These are phyloP conservation scores for Puffinus mauretanicus DNA, from an alignment of 2,113 vertebrate species.

Conservation along the genomic window DNA sequence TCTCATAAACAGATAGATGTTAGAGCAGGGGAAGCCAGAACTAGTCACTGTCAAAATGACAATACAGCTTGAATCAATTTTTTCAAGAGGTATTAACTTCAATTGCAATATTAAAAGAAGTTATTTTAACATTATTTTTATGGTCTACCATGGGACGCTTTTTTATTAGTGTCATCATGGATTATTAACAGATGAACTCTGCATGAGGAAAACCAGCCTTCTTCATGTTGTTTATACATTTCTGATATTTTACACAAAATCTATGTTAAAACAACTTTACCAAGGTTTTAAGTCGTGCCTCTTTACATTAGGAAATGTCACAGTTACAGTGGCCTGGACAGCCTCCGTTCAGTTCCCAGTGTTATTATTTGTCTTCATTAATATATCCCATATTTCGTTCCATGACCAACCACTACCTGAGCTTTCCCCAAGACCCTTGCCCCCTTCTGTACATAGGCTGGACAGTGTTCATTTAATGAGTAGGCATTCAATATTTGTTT, in stretches of 20 bases:
- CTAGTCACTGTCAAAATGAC: background rate
- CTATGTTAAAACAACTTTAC: background rate
- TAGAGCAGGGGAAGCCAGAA: background rate
- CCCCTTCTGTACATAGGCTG: background rate
- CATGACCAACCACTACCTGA: background rate
- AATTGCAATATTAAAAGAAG: background rate
- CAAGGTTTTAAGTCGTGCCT: background rate
- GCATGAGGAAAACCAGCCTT: background rate
- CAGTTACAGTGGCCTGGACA: background rate
- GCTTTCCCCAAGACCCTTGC: background rate
- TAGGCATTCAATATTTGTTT: background rate
- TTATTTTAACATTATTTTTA: background rate
- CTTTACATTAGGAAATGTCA: background rate
- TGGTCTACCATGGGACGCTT: background rate
- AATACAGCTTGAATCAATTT: background rate
- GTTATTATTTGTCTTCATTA: background rate
- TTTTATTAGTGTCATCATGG: background rate
- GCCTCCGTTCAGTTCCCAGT: background rate
- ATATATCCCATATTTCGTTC: fast-evolving
- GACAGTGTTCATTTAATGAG: background rate
- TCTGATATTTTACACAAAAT: background rate
- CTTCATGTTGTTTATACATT: background rate
- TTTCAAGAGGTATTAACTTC: background rate
- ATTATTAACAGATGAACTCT: background rate
- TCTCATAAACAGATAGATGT: background rate